Conservation (phyloP, 2,113 vertebrate species). For the Clarias gariepinus region DNA sequence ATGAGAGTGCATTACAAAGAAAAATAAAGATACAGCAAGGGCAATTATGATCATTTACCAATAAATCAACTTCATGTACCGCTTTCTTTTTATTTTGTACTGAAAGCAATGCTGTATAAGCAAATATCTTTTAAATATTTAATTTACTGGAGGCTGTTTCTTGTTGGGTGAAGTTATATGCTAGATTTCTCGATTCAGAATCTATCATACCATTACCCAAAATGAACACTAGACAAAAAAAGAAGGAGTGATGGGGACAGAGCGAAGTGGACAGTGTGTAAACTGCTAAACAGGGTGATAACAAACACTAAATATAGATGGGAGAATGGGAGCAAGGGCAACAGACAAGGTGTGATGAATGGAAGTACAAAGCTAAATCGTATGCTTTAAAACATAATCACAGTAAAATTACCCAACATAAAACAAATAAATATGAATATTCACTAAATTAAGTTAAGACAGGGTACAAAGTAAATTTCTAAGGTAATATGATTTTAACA, state of each 20-base stretch:
- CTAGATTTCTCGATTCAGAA: background rate
- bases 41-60: background rate
- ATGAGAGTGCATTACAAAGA: background rate
- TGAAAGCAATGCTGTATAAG: background rate
- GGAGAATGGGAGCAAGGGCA: slow-evolving; percentile 23
- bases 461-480: background rate
- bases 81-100: background rate
- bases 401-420: background rate
- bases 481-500: background rate
- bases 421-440: background rate
- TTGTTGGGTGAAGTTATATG: background rate
- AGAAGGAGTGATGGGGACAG: background rate
- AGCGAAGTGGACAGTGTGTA: background rate
- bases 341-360: background rate
- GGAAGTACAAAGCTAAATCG: background rate
- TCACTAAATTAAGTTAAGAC: background rate
- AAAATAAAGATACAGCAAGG: background rate
- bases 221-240: slow-evolving; percentile 1
- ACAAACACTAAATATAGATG: slow-evolving; percentile 51
- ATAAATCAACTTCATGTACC: background rate
- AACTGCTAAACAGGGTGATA: slow-evolving; percentile 33
- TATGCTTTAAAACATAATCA: background rate
- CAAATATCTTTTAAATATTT: background rate
- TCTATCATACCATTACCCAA: background rate
- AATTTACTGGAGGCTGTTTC: background rate